Evolutionary conservation across 2,888 invertebrate species (phyloP), one percentile per base, ranked within the genome.

Genomic region (Drosophila helvetica): DNA sequence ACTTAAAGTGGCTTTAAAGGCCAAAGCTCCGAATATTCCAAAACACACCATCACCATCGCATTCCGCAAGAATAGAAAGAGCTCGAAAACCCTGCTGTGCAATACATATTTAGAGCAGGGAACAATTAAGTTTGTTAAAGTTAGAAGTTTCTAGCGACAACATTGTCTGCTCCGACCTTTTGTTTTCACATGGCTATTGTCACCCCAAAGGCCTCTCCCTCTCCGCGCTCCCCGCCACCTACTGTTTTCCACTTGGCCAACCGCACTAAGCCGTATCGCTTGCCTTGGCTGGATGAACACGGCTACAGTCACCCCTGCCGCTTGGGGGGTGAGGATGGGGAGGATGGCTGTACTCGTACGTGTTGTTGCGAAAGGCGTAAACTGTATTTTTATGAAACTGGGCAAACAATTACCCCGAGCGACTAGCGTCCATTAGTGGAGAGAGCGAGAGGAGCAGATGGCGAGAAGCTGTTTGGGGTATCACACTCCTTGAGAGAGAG

Each of bases 121-220:
- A 81, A 77, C 88, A 85, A 85, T 88, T 85, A 88, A 79, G 88
- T 88, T 85, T 79, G 87, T 52, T 66, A 78, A 88, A 84, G 84
- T 85, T 83, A 75, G 80, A 88, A 86, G 70, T 84, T 87, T 74
- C 67, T 64, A 84, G 82, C 73, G 83, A 88, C 83, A 86, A 88
- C 86, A 86, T 85, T 83, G 82, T 82, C 79, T 81, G 75, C 22
- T 61, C 64, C 67, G 74, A 76, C 88, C 83, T 78, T 74, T 87
- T 83, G 87, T 82, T 82, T 77, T 71, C 83, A 82, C 80, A 83
- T 82, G 73, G 70, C 73, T 65, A 65, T 50, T 74, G 68, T 69
- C 46, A 19, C 33, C 17, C 46, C 62, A 54, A 43, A 38, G 22
- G 15, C 64, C 12, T n/a, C 18, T 9, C 10, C 27, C 18, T 12